phyloP scores from a whole-genome alignment of 2,888 invertebrate species.

The Drosophila robusta region DNA sequence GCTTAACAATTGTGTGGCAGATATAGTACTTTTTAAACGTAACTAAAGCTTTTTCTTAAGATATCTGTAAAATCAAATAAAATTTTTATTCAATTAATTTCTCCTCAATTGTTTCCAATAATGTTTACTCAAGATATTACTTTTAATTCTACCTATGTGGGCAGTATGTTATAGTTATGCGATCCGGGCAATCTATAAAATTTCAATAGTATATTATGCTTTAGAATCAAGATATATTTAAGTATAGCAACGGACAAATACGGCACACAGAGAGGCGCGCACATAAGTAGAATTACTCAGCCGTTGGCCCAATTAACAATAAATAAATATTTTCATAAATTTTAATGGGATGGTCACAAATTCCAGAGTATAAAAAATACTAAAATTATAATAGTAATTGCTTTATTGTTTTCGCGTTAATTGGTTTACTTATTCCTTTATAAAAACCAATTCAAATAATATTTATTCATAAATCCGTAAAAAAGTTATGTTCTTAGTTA shows the following conservation, averaged over 20 bases:
- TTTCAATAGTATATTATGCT: not conserved
- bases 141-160: too few species aligned
- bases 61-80: too few species aligned
- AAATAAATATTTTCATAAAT: not conserved
- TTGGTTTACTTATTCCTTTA: not conserved
- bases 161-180: not conserved
- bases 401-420: constrained; percentile 17
- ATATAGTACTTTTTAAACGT: too few species aligned
- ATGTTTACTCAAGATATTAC: too few species aligned
- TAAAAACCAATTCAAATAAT: constrained; percentile 11
- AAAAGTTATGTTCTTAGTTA: constrained; percentile 15
- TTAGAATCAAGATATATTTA: not conserved
- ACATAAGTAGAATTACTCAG: not conserved
- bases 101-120: too few species aligned
- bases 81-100: too few species aligned
- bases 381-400: constrained; percentile 5
- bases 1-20: too few species aligned
- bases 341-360: constrained; percentile 7
- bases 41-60: too few species aligned
- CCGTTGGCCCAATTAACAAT: not conserved
- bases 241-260: not conserved
- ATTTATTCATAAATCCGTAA: constrained; percentile 18
- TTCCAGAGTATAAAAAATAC: not conserved
- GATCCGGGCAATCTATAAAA: not conserved
- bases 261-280: not conserved